phyloP scores from a whole-genome alignment of 1,140 invertebrate genomes.

The Brachionus sp. region DNA sequence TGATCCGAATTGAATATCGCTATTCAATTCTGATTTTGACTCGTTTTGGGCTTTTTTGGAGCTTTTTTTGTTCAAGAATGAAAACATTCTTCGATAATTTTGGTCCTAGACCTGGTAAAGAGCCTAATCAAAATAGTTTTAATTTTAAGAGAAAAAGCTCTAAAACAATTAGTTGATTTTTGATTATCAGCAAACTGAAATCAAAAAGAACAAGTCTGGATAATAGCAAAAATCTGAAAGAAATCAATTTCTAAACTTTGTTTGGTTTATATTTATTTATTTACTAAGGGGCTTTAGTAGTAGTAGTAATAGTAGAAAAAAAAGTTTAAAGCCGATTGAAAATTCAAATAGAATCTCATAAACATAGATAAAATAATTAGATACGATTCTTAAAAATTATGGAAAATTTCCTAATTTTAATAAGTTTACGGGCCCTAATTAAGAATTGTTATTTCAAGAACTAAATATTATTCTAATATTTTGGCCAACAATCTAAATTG shows the following conservation, averaged over 20 bases:
- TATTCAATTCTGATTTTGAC: background rate
- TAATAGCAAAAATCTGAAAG: slow-evolving; percentile 22
- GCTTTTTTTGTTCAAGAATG: slow-evolving; percentile 35
- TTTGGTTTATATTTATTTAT: slow-evolving; percentile 41
- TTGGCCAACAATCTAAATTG: background rate
- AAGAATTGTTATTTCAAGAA: slow-evolving; percentile 19
- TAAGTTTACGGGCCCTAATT: slow-evolving; percentile 28
- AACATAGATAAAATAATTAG: slow-evolving; percentile 39
- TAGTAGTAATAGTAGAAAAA: background rate
- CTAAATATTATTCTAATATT: slow-evolving; percentile 4
- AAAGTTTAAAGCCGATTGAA: slow-evolving; percentile 35
- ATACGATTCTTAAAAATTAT: slow-evolving; percentile 28
- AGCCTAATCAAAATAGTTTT: background rate
- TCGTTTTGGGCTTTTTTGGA: slow-evolving; percentile 32
- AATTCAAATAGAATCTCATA: background rate
- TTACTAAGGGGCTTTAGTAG: background rate
- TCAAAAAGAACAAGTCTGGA: background rate
- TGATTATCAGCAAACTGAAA: slow-evolving; percentile 35
- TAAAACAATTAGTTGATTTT: slow-evolving; percentile 33
- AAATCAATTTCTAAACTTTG: slow-evolving; percentile 32
- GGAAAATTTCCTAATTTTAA: slow-evolving; percentile 29
- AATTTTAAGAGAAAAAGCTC: background rate
- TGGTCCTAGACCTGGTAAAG: background rate
- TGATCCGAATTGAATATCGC: background rate
- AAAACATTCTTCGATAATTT: background rate